phyloP scores from a whole-genome alignment of 2,888 invertebrate species.

The Meiosimyza platycephala region DNA sequence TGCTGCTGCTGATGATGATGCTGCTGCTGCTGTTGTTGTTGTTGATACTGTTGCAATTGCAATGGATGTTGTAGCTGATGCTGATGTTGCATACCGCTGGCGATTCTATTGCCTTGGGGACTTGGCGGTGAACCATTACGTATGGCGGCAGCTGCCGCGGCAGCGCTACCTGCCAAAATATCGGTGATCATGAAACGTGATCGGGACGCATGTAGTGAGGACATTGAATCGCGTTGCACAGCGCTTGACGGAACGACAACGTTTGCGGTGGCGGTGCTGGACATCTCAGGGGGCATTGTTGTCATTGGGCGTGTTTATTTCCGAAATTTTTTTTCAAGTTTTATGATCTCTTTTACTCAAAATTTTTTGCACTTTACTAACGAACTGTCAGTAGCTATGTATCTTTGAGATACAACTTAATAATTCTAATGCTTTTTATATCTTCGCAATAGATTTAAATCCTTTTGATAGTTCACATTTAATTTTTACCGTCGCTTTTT shows the following conservation, averaged over 20 bases:
- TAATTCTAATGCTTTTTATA: neutral
- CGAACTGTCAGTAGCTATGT: neutral
- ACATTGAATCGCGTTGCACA: conserved; percentile 66
- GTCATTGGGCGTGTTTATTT: conserved; percentile 52
- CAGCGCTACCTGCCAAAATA: conserved; percentile 76
- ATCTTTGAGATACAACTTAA: neutral
- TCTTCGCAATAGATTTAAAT: neutral
- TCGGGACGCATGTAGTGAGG: conserved; percentile 75
- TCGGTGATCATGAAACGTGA: conserved; percentile 93
- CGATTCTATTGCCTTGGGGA: conserved; percentile 48
- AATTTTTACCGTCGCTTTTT: conserved; percentile 33
- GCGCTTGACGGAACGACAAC: conserved; percentile 36
- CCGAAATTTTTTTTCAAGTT: conserved; percentile 10
- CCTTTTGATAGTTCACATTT: conserved; percentile 4
- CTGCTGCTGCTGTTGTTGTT: conserved; percentile 47
- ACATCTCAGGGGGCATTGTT: conserved; percentile 65
- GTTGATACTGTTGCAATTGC: conserved; percentile 48
- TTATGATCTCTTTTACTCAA: conserved; percentile 14
- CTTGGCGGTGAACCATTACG: conserved; percentile 46
- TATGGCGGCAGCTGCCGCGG: conserved; percentile 64
- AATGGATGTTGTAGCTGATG: conserved; percentile 33
- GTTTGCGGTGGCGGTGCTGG: conserved; percentile 53
- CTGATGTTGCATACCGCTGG: conserved; percentile 41
- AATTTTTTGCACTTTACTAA: conserved; percentile 6
- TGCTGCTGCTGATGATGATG: conserved; percentile 52